phyloP scores from a whole-genome alignment of 2,888 invertebrate species.

The Pecten maximus region DNA sequence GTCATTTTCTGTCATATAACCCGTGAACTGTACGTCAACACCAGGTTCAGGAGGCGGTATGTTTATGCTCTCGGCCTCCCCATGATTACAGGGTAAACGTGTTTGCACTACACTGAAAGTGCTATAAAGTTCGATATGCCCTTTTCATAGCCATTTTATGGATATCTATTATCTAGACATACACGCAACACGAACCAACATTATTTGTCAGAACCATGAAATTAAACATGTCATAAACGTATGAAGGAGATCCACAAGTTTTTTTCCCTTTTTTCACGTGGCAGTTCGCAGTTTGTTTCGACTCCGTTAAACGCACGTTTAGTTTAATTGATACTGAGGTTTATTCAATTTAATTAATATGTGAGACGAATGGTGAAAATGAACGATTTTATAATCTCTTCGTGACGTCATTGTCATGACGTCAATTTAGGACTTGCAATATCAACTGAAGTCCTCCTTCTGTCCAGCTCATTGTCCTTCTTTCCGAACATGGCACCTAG shows the following conservation, averaged over 20 bases:
- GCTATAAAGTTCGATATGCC: neutral
- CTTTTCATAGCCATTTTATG: neutral
- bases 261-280: neutral
- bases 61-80: neutral
- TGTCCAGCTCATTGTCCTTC: constrained; percentile 63
- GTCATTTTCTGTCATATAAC: neutral
- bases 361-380: neutral
- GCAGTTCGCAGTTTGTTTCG: neutral
- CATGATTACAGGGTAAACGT: neutral
- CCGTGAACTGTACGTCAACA: neutral
- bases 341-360: neutral
- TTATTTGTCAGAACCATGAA: neutral
- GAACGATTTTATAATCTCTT: neutral
- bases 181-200: neutral
- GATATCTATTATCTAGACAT: neutral
- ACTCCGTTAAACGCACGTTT: neutral
- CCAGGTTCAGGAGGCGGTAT: neutral
- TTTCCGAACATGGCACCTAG: constrained; percentile 75
- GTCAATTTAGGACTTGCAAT: constrained; percentile 32
- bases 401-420: neutral
- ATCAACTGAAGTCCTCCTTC: constrained; percentile 63
- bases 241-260: neutral
- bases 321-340: neutral
- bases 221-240: neutral
- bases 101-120: neutral